A percentile compares a stretch with the other conserved stretches of the same genome.
Evolutionary conservation across 2,888 invertebrate species (phyloP).

Genomic region (Philaethria dido): DNA sequence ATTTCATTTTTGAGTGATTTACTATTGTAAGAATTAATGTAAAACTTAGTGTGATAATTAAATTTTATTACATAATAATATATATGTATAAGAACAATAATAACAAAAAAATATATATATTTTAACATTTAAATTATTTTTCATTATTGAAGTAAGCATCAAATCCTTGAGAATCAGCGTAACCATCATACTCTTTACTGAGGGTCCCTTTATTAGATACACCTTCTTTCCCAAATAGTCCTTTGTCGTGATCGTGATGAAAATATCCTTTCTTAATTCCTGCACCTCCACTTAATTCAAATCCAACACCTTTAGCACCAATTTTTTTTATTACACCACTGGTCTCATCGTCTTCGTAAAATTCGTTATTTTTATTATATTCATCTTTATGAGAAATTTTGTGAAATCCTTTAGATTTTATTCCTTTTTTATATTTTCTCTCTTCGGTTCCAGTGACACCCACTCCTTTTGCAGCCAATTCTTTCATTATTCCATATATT

Average conservation of each 20-base stretch:
- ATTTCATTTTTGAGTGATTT: slow-evolving; percentile 38
- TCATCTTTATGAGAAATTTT: slow-evolving; percentile 85
- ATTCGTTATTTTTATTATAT: slow-evolving; percentile 84
- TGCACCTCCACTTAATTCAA: slow-evolving; percentile 71
- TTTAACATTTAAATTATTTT: slow-evolving; percentile 32
- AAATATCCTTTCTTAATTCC: slow-evolving; percentile 67
- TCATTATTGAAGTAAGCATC: slow-evolving; percentile 61
- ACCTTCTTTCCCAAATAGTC: slow-evolving; percentile 74
- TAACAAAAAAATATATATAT: background rate
- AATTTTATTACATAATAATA: slow-evolving; percentile 7
- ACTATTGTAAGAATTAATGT: slow-evolving; percentile 19
- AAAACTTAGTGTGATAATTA: background rate
- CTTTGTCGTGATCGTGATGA: slow-evolving; percentile 72
- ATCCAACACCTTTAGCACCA: slow-evolving; percentile 76
- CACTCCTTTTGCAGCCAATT: slow-evolving; percentile 64
- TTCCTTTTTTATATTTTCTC: slow-evolving; percentile 80
- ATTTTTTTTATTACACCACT: slow-evolving; percentile 78
- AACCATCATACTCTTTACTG: slow-evolving; percentile 76
- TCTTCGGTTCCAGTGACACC: slow-evolving; percentile 72
- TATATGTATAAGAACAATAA: background rate
- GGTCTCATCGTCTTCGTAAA: slow-evolving; percentile 83
- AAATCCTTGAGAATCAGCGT: slow-evolving; percentile 73
- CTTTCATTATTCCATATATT: slow-evolving; percentile 68
- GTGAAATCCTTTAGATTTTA: slow-evolving; percentile 83
- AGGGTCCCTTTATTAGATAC: slow-evolving; percentile 78